Base-by-base conservation (phyloP, 2,888 invertebrate species). In the Pterobdella sp. region DNA sequence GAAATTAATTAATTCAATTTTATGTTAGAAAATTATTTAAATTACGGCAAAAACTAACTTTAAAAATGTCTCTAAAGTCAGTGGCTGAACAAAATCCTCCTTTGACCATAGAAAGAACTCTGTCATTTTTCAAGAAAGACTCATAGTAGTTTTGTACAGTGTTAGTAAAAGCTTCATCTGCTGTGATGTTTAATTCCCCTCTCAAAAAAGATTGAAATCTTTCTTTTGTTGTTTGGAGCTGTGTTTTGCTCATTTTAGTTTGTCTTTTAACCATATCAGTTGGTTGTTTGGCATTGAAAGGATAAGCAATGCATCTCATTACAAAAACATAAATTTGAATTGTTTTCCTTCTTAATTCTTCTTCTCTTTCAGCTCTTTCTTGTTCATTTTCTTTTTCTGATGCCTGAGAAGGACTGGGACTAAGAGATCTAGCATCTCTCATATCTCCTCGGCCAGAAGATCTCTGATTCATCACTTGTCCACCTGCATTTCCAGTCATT, bases 221-320 rank as follows among this genome's bases (percentile, higher is more conserved):
- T 79, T 91, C 91, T 82, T 91, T 91, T 81, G 95, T 92, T 63
- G 92, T 91, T 85, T 95, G 94, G 78, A 96, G 86, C 85, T 97
- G 96, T 84, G 94, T 93, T 83, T 94, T 93, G 73, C 92, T 93
- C 72, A 99, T 72, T 87, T 98, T 98, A 73, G 92, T 90, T 83
- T 95, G 94, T 76, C 97, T 87, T 71, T 92, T 88, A 1, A 94
- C 94, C 94, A 97, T 94, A 84, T 99, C 98, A 7, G 94, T 95
- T 0, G 95, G 94, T 83, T 97, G 97, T 85, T 98, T 98, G 18
- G 96, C 95, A 86, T 97, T 99, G 87, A 98, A 98, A 7, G 97
- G 97, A 86, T 98, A 97, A 7, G 98, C 94, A 81, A 96, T 90
- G 85, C 96, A 95, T 82, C 97, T 88, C 77, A 96, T 94, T 78